These are phyloP conservation scores for Hemibagrus guttatus DNA, from an alignment of 2,797 vertebrate genomes.

Conservation along the genomic window DNA sequence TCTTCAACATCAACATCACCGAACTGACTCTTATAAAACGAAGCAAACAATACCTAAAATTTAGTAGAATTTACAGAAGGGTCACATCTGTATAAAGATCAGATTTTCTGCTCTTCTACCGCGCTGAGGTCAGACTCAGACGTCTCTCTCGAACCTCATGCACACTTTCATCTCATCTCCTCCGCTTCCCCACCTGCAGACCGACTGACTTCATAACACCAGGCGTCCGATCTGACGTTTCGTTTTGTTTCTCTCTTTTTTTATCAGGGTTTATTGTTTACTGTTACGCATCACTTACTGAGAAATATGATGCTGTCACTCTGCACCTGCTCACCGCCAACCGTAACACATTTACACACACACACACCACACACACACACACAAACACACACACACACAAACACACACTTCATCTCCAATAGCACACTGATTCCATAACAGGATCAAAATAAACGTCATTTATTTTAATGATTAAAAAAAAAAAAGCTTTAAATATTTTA, in stretches of 20 bases:
- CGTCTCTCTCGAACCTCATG: neutral
- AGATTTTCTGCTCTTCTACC: neutral
- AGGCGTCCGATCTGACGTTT: neutral
- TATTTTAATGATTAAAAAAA: neutral
- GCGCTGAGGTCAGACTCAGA: neutral
- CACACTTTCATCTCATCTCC: neutral
- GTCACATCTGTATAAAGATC: neutral
- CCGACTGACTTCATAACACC: neutral
- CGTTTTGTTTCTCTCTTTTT: neutral
- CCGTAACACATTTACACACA: neutral
- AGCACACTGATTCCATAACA: neutral
- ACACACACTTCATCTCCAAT: neutral
- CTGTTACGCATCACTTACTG: constrained; percentile 3
- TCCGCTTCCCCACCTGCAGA: neutral
- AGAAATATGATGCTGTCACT: constrained; percentile 10
- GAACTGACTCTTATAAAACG: no score
- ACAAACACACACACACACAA: neutral
- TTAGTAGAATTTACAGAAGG: neutral
- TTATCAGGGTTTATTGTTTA: constrained; percentile 3
- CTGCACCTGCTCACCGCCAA: constrained; percentile 7
- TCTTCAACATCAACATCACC: no score
- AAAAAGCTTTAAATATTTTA: neutral
- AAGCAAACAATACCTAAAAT: no score
- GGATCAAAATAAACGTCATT: neutral
- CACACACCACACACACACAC: neutral